These are phyloP conservation scores for Eulemur macaco DNA, from an alignment of 2,113 vertebrate genomes.

Conservation along the genomic window DNA sequence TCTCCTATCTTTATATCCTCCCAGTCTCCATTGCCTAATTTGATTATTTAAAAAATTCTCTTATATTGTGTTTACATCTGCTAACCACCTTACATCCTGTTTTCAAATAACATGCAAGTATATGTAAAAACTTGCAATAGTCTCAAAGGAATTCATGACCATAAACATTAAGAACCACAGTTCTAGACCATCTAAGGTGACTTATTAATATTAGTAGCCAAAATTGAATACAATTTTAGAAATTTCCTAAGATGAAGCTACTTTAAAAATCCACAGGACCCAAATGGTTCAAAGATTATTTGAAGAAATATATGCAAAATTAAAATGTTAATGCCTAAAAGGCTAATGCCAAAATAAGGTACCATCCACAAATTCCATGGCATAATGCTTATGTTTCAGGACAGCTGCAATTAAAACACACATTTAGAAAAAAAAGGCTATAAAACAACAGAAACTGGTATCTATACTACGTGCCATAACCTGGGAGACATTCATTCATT, in stretches of 20 bases:
- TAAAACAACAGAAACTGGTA: not conserved
- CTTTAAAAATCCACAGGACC: not conserved
- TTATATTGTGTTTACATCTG: not conserved
- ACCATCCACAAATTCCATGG: not conserved
- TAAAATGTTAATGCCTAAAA: constrained; percentile 32
- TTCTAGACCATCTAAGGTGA: not conserved
- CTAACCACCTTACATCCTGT: not conserved
- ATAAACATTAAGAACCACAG: not conserved
- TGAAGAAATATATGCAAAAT: constrained; percentile 21
- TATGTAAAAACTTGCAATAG: not conserved
- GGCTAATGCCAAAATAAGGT: not conserved
- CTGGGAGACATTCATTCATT: not conserved
- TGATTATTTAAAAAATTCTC: not conserved
- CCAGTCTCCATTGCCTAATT: not conserved
- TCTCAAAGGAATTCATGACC: not conserved
- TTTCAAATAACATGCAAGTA: not conserved
- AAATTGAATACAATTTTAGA: constrained; percentile 5
- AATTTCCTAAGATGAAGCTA: not conserved
- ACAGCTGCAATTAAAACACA: not conserved
- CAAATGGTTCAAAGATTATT: not conserved
- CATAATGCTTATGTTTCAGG: not conserved
- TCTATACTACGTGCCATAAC: not conserved
- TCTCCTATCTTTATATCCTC: not conserved
- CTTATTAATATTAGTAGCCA: not conserved
- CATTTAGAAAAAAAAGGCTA: not conserved